Evolutionary conservation across 2,113 vertebrate species (phyloP).

Genomic region (Periophthalmus modestus): DNA sequence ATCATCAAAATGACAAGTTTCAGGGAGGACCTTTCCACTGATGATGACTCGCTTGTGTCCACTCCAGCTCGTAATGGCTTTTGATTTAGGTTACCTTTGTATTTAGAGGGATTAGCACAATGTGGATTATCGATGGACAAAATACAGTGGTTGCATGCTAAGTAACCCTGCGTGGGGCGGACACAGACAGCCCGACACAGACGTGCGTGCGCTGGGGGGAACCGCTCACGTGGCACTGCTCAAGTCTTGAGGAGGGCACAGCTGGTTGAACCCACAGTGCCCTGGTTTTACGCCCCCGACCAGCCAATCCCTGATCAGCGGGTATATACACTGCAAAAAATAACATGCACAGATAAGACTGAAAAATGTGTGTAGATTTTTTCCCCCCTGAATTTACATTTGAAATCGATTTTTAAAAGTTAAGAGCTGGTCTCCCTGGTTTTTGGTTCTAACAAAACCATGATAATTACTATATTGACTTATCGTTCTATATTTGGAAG

Average conservation of each 20-base stretch:
- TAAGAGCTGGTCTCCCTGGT: no score
- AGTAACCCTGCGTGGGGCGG: conserved; percentile 19
- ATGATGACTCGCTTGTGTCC: conserved; percentile 33
- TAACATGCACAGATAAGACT: background rate
- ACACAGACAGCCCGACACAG: conserved; percentile 16
- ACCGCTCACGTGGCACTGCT: conserved; percentile 25
- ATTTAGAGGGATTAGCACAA: conserved; percentile 69
- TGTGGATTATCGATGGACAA: conserved; percentile 63
- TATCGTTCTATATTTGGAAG: no score
- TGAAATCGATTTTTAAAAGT: no score
- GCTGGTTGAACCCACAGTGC: conserved; percentile 38
- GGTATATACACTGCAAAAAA: conserved; percentile 5
- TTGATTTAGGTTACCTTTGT: conserved; percentile 75
- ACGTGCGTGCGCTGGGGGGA: conserved; percentile 13
- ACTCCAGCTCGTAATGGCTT: conserved; percentile 49
- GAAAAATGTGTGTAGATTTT: no score
- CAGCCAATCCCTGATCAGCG: conserved; percentile 31
- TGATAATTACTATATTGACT: no score
- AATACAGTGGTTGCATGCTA: conserved; percentile 42
- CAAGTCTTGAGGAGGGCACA: conserved; percentile 41
- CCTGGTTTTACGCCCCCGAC: conserved; percentile 40
- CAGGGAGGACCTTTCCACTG: background rate
- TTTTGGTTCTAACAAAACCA: no score
- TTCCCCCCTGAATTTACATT: no score
- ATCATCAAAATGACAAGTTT: background rate